Conservation (phyloP, 2,113 vertebrate genomes). For the Catharus minimus region DNA sequence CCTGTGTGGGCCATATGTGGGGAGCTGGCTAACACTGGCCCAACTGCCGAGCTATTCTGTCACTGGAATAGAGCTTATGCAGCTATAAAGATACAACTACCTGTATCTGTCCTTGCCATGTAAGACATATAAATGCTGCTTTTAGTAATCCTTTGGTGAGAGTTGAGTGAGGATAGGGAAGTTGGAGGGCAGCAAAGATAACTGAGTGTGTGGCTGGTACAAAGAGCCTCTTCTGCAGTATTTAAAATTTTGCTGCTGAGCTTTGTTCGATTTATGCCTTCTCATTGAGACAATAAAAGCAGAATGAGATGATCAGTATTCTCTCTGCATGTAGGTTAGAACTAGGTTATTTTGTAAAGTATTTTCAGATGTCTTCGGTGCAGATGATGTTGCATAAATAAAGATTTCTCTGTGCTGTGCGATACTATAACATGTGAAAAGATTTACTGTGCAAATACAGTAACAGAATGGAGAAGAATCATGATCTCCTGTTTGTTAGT, state of each 20-base stretch:
- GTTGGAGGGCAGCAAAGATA: neutral
- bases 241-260: neutral
- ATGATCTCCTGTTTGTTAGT: conserved; percentile 45
- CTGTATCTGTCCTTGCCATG: neutral
- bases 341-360: conserved; percentile 50
- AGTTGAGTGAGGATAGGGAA: neutral
- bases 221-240: neutral
- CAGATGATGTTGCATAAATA: conserved; percentile 50
- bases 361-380: conserved; percentile 44
- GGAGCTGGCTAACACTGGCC: conserved; percentile 26
- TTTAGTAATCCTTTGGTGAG: conserved; percentile 31
- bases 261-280: conserved; percentile 30
- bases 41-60: neutral
- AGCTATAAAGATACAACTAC: neutral
- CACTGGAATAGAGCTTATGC: neutral
- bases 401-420: conserved; percentile 13
- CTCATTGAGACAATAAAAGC: conserved; percentile 45
- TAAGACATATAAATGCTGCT: conserved; percentile 19
- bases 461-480: conserved; percentile 36
- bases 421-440: conserved; percentile 4
- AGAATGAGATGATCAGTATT: conserved; percentile 52
- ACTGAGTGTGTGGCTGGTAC: neutral
- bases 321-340: conserved; percentile 32
- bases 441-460: conserved; percentile 56
- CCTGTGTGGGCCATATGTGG: neutral